Conservation (phyloP, 2,888 invertebrate species). For the Lissonota sp. region DNA sequence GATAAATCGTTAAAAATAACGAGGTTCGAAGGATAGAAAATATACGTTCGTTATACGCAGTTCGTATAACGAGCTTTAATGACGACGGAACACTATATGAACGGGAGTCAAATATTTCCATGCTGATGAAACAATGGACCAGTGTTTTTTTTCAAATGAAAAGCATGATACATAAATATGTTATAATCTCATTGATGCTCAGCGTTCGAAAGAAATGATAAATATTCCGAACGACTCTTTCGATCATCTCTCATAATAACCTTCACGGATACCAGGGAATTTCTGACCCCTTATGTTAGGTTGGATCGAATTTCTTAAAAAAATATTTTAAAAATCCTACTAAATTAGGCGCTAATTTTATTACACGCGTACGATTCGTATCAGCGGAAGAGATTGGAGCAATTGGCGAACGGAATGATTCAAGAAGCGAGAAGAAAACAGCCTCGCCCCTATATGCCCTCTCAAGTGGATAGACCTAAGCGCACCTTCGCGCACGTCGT, state of each 20-base stretch:
- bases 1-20: constrained; percentile 28
- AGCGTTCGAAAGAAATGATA: no score
- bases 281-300: no score
- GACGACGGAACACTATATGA: background rate
- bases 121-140: background rate
- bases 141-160: constrained; percentile 1
- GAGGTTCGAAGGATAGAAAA: background rate
- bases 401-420: background rate
- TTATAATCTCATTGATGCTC: background rate
- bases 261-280: no score
- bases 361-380: no score
- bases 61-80: background rate
- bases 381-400: constrained; percentile 14
- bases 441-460: constrained; percentile 28
- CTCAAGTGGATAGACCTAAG: constrained; percentile 24
- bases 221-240: constrained; percentile 1
- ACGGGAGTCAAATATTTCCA: constrained; percentile 9
- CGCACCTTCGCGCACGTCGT: constrained; percentile 60
- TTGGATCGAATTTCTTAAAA: no score
- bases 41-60: background rate
- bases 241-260: constrained; percentile 18
- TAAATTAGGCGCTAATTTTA: no score
- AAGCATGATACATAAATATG: constrained; percentile 12
- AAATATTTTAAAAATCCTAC: no score
- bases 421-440: constrained; percentile 36